These are phyloP conservation scores for Ceyx margarethae DNA, from an alignment of 2,113 vertebrate genomes.

Conservation along the genomic window DNA sequence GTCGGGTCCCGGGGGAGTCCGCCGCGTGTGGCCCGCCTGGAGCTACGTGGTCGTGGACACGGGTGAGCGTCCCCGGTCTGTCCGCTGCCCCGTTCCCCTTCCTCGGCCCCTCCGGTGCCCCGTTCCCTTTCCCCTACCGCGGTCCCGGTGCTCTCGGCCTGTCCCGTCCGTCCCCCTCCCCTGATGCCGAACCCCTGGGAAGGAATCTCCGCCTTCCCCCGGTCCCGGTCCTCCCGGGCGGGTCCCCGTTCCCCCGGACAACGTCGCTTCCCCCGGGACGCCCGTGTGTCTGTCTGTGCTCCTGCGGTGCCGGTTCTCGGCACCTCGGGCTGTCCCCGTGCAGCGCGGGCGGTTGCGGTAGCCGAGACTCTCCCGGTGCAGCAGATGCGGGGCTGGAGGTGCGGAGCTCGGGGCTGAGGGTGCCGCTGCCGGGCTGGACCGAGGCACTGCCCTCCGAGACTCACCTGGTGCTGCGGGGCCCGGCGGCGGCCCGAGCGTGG, in stretches of 20 bases:
- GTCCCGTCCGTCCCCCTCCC: too few relatives aligned
- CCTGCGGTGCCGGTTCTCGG: neutral
- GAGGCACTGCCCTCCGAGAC: slow-evolving; percentile 78
- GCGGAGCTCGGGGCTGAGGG: slow-evolving; percentile 48
- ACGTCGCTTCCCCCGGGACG: neutral
- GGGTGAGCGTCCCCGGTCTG: neutral
- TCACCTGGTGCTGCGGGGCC: slow-evolving; percentile 71
- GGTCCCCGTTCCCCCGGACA: neutral
- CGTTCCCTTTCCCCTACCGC: neutral
- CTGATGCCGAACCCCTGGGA: neutral
- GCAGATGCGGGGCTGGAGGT: slow-evolving; percentile 54
- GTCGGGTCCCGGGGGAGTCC: neutral
- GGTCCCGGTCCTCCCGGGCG: too few relatives aligned
- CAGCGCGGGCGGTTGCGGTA: too few relatives aligned
- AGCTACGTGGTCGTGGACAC: slow-evolving; percentile 69
- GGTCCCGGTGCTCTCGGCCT: neutral
- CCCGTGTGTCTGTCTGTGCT: too few relatives aligned
- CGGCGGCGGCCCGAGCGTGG: slow-evolving; percentile 46
- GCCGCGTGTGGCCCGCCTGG: slow-evolving; percentile 67
- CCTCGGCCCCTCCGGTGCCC: too few relatives aligned
- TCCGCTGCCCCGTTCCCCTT: too few relatives aligned
- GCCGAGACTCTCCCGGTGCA: neutral
- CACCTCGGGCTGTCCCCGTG: too few relatives aligned
- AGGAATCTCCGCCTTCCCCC: too few relatives aligned
- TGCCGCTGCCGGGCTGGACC: slow-evolving; percentile 58